A percentile compares a stretch with the other conserved stretches of the same genome.
Conservation (phyloP, 1,140 invertebrate genomes). For the Drosophila erecta region DNA sequence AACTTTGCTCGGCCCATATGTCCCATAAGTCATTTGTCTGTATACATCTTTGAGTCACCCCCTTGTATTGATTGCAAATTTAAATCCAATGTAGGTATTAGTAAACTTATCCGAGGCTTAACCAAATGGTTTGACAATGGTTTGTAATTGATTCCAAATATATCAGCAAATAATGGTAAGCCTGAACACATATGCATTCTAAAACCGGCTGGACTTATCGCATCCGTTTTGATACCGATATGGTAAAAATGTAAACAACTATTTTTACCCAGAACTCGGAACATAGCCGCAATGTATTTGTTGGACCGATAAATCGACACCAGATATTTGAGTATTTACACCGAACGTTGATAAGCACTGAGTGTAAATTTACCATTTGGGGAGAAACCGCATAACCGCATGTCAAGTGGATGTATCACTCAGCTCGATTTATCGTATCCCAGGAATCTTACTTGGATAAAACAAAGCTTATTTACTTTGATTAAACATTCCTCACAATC, state of each 20-base stretch:
- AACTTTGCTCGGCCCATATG: too few species aligned
- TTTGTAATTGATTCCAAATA: constrained; percentile 18
- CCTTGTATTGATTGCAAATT: too few species aligned
- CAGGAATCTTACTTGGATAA: constrained; percentile 3
- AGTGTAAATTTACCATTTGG: constrained; percentile 13
- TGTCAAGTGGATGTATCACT: constrained; percentile 33
- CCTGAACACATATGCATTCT: constrained; percentile 7
- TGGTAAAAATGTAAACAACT: constrained; percentile 25
- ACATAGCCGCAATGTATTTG: constrained; percentile 25
- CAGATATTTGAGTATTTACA: constrained; percentile 21
- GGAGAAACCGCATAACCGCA: constrained; percentile 36
- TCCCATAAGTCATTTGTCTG: too few species aligned
- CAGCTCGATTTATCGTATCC: constrained; percentile 2
- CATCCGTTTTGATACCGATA: constrained; percentile 27
- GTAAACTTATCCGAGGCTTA: too few species aligned
- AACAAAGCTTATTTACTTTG: too few species aligned
- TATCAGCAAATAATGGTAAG: constrained; percentile 16
- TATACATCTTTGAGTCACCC: too few species aligned
- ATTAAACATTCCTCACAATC: too few species aligned
- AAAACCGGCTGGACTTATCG: constrained; percentile 15
- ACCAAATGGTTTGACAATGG: constrained; percentile 13
- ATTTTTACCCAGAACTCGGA: constrained; percentile 22
- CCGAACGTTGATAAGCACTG: constrained; percentile 1
- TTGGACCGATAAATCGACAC: constrained; percentile 32
- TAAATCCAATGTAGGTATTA: too few species aligned